Evolutionary conservation across 64 coral and sea anemone genomes (phyloP), one percentile per base, ranked within the genome.

Genomic region (Montipora capricornis): DNA sequence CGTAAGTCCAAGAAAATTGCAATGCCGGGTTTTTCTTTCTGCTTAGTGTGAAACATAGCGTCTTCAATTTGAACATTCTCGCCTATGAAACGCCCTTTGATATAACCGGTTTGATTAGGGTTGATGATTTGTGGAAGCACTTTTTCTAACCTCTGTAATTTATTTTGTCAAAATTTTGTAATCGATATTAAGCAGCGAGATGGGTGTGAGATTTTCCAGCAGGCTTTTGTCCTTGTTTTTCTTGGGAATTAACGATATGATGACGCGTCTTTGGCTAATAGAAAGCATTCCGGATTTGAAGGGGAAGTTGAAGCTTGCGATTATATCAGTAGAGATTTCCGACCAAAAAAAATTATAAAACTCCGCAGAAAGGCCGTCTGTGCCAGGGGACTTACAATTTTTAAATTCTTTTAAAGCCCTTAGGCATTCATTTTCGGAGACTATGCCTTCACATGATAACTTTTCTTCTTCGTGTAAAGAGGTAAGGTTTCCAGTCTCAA

Each of bases 141-240:
- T 83, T 83, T 83, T 55, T 57, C 64, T n/a, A 83, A 64, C 64
- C 81, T 83, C 22, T 83, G 81, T 51, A 61, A 83, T 37, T 1
- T 1, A 53, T 7, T 61, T 55, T 61, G 81, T 61, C n/a, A 67
- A 59, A 68, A 68, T 85, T 46, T 85, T 85, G 24, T 62, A 67
- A 64, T 59, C 60, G 13, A 66, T 57, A 15, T 85, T 69, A 46
- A 64, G 82, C 45, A 85, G 59, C n/a, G 57, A 82, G 48, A 82
- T 53, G 59, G 80, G 49, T 82, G 51, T 49, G 12, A 15, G 20
- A 49, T 80, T 82, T 62, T 85, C 68, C 37, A 85, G 68, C 20
- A 68, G 68, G 44, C 45, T 68, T 53, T 85, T 64, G 24, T 59
- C 60, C 61, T 85, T 85, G 47, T 85, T 66, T 64, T 59, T 59